A percentile compares a stretch with the other conserved stretches of the same genome.
phyloP scores from a whole-genome alignment of 2,888 invertebrate species.

The Ophion obscuratus region DNA sequence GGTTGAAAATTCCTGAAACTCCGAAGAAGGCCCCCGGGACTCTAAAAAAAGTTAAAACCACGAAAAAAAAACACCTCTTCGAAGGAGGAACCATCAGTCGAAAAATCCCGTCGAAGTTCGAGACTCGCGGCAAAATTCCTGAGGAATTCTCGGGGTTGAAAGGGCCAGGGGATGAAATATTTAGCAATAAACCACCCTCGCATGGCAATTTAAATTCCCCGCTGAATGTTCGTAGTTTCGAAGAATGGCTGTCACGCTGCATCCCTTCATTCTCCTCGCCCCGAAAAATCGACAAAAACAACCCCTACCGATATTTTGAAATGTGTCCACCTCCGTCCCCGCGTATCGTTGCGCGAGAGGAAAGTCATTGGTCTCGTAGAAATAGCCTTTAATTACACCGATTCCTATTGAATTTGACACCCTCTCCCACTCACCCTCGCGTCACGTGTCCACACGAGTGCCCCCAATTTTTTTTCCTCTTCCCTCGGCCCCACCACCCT shows the following conservation, averaged over 20 bases:
- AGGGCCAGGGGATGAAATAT: conserved; percentile 33
- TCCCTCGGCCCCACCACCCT: conserved; percentile 4
- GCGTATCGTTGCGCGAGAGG: conserved; percentile 46
- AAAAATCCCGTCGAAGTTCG: conserved; percentile 21
- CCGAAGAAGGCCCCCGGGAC: too few species aligned
- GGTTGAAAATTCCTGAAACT: too few species aligned
- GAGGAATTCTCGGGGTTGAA: conserved; percentile 60
- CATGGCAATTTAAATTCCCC: conserved; percentile 78
- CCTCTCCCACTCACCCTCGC: conserved; percentile 63
- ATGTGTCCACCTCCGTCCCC: conserved; percentile 39
- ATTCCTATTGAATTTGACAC: conserved; percentile 82
- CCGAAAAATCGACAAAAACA: conserved; percentile 43
- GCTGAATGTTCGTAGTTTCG: conserved; percentile 53
- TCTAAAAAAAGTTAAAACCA: not conserved
- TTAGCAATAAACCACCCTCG: conserved; percentile 67
- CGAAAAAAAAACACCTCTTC: not conserved
- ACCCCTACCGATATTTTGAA: conserved; percentile 42
- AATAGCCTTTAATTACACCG: conserved; percentile 84
- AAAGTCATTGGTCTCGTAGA: conserved; percentile 74
- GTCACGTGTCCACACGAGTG: conserved; percentile 78
- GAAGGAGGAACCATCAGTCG: not conserved
- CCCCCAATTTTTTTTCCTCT: conserved; percentile 74
- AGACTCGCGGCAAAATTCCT: conserved; percentile 58
- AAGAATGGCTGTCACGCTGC: conserved; percentile 65
- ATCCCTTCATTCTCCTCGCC: conserved; percentile 36